Conservation (phyloP, 2,113 vertebrate genomes). For the Arothron firmamentum region DNA sequence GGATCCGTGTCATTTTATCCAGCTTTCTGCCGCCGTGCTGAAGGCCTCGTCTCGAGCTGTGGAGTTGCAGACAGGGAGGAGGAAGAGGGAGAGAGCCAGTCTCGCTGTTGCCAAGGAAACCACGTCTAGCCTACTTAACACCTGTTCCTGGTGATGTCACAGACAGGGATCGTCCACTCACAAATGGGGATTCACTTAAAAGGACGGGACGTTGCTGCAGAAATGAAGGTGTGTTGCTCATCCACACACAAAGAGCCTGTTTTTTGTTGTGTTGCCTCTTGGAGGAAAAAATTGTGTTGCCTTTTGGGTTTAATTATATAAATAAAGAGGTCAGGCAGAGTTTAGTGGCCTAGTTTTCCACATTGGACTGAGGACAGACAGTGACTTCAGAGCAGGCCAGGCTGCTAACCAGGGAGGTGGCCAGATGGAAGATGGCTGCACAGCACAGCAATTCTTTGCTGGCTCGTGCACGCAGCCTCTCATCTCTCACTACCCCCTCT, state of each 20-base stretch:
- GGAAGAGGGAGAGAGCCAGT: conserved; percentile 38
- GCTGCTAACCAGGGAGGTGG: conserved; percentile 37
- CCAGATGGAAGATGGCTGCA: conserved; percentile 59
- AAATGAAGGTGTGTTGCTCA: neutral
- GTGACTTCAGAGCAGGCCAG: conserved; percentile 50
- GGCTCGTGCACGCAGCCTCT: conserved; percentile 33
- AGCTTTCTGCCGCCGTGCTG: conserved; percentile 60
- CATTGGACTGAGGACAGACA: conserved; percentile 37
- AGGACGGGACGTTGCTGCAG: too few species aligned
- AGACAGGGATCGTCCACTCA: conserved; percentile 47
- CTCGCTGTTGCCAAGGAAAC: conserved; percentile 67
- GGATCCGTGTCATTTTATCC: conserved; percentile 67
- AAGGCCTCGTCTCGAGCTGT: conserved; percentile 42
- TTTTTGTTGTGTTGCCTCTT: too few species aligned
- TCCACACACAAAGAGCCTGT: conserved; percentile 1
- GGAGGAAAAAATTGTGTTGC: neutral
- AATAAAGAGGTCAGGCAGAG: conserved; percentile 54
- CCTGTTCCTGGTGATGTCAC: conserved; percentile 62
- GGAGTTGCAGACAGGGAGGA: conserved; percentile 10
- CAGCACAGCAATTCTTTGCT: conserved; percentile 31
- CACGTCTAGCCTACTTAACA: conserved; percentile 56
- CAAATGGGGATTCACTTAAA: conserved; percentile 20
- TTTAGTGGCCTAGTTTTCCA: conserved; percentile 68
- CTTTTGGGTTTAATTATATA: conserved; percentile 52
- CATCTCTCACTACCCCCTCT: conserved; percentile 35